These are phyloP conservation scores for Hyperoplus lanceolatus DNA, from an alignment of 2,797 vertebrate species.

Conservation along the genomic window DNA sequence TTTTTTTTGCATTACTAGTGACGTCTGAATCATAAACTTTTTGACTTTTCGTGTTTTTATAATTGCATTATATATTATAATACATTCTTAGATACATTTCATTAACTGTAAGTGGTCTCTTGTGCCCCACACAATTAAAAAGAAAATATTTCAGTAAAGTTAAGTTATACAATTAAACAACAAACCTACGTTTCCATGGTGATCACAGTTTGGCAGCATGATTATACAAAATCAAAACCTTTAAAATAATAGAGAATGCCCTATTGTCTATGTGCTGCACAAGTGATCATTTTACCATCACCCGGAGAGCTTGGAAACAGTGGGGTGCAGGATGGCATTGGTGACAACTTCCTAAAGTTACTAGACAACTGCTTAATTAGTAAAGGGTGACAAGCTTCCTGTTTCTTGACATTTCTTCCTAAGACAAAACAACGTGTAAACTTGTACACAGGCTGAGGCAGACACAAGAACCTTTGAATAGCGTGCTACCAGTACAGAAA, in stretches of 20 bases:
- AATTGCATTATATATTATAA: not conserved
- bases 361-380: not conserved
- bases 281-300: constrained; percentile 22
- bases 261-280: constrained; percentile 22
- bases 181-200: constrained; percentile 38
- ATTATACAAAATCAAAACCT: constrained; percentile 39
- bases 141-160: not conserved
- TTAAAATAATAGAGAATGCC: constrained; percentile 16
- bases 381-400: not conserved
- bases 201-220: constrained; percentile 11
- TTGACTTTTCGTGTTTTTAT: constrained; percentile 31
- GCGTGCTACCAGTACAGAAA: not conserved
- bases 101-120: constrained; percentile 30
- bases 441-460: not conserved
- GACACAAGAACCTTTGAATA: not conserved
- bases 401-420: not conserved
- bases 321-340: not conserved
- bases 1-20: constrained; percentile 4
- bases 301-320: not conserved
- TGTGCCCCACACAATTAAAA: not conserved
- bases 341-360: not conserved
- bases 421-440: not conserved
- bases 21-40: constrained; percentile 20
- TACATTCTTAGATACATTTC: constrained; percentile 34
- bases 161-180: constrained; percentile 18